A percentile compares a stretch with the other conserved stretches of the same genome.
phyloP scores from a whole-genome alignment of 2,113 vertebrate genomes.

The Passer montanus region DNA sequence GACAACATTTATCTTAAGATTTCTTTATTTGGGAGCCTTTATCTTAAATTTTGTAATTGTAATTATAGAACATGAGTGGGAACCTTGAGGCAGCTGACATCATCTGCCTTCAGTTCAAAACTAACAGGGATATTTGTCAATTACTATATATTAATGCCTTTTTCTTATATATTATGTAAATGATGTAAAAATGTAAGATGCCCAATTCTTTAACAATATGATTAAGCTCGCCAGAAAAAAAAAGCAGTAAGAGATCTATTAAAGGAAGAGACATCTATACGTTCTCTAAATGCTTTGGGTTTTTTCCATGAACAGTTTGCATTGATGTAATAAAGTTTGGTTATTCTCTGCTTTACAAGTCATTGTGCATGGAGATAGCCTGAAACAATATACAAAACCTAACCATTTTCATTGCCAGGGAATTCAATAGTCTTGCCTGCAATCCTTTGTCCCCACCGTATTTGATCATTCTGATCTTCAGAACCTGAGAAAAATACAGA shows the following conservation, averaged over 20 bases:
- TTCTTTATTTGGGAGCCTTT: neutral
- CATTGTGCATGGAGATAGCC: neutral
- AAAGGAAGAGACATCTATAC: neutral
- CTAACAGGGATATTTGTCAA: neutral
- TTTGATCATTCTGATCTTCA: neutral
- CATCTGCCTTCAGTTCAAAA: neutral
- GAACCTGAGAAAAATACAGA: neutral
- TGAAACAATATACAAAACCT: neutral
- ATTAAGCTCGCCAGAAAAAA: neutral
- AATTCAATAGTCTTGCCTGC: neutral
- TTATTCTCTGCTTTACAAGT: neutral
- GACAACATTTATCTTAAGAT: neutral
- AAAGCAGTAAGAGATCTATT: neutral
- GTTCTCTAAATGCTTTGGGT: neutral
- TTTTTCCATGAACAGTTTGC: neutral
- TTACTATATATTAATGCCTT: neutral
- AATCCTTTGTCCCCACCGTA: neutral
- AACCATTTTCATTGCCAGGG: neutral
- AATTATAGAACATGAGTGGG: neutral
- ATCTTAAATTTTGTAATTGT: neutral
- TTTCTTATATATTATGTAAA: neutral
- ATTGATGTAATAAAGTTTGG: neutral
- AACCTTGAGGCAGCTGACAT: neutral
- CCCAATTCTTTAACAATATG: neutral
- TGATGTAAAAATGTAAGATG: neutral